phyloP scores from a whole-genome alignment of 2,113 vertebrate species.

The Odobenus rosmarus region DNA sequence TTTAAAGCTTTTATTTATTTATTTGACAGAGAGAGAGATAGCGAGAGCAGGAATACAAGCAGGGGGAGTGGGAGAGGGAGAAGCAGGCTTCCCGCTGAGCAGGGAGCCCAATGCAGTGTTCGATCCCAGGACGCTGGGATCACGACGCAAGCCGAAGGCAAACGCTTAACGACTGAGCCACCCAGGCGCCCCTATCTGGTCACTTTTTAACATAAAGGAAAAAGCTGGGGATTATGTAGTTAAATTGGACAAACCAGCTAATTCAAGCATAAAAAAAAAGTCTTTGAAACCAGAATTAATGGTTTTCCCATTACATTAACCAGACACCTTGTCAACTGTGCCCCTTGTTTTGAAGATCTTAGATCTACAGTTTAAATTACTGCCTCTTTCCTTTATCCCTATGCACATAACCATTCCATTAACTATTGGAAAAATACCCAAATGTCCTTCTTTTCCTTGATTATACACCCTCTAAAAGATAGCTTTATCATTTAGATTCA shows the following conservation, averaged over 20 bases:
- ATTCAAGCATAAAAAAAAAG: background rate
- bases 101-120: too few species aligned
- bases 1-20: too few species aligned
- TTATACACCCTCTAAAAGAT: background rate
- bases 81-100: too few species aligned
- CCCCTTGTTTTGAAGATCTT: constrained; percentile 29
- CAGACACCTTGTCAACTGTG: background rate
- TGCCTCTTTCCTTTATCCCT: background rate
- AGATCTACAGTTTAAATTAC: background rate
- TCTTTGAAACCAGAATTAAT: background rate
- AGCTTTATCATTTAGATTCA: background rate
- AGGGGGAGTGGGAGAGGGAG: too few species aligned
- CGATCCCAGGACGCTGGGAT: too few species aligned
- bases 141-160: too few species aligned
- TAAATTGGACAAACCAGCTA: background rate
- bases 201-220: background rate
- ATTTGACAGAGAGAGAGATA: background rate
- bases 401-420: background rate
- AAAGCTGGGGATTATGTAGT: background rate
- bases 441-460: background rate
- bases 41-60: too few species aligned
- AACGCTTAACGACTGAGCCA: too few species aligned
- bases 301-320: background rate
- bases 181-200: background rate
- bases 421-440: background rate